Evolutionary conservation across 1,140 invertebrate species (phyloP).

Genomic region (Aricia agestis): DNA sequence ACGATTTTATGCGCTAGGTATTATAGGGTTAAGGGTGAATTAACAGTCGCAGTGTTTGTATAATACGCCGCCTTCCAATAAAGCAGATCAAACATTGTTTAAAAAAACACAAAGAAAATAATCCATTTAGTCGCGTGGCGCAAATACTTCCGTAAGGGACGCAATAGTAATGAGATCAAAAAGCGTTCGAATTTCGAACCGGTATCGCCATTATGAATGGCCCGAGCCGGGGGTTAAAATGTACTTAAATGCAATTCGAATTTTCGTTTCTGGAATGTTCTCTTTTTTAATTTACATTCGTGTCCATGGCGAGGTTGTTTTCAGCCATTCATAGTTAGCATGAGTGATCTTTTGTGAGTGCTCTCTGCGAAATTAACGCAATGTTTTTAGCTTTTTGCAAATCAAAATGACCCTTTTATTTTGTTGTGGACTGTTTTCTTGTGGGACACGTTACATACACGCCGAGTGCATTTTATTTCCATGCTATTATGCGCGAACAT

Average conservation of each 20-base stretch:
- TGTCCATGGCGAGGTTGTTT: slow-evolving; percentile 59
- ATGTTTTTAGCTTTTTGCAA: slow-evolving; percentile 68
- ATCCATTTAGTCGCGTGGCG: slow-evolving; percentile 71
- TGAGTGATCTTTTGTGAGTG: slow-evolving; percentile 72
- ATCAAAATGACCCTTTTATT: slow-evolving; percentile 59
- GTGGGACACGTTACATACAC: slow-evolving; percentile 30
- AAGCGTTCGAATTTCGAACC: slow-evolving; percentile 60
- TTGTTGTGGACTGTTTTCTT: slow-evolving; percentile 41
- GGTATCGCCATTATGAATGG: slow-evolving; percentile 58
- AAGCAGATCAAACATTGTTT: slow-evolving; percentile 43
- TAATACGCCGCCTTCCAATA: slow-evolving; percentile 13
- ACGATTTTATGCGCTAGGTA: slow-evolving; percentile 5
- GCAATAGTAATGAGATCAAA: slow-evolving; percentile 61
- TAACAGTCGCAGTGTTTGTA: neutral
- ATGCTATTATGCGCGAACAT: neutral
- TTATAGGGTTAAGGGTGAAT: neutral
- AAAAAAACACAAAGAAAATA: slow-evolving; percentile 68
- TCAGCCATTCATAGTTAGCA: slow-evolving; percentile 72
- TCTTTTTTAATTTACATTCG: slow-evolving; percentile 71
- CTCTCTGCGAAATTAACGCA: slow-evolving; percentile 70
- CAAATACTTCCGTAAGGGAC: slow-evolving; percentile 63
- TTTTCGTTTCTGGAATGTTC: slow-evolving; percentile 63
- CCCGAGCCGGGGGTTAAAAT: slow-evolving; percentile 68
- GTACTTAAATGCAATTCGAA: slow-evolving; percentile 71
- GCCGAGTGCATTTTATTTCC: slow-evolving; percentile 7